A percentile compares a stretch with the other conserved stretches of the same genome.
Evolutionary conservation across 2,888 invertebrate genomes (phyloP).

Genomic region (Metellina segmentata): DNA sequence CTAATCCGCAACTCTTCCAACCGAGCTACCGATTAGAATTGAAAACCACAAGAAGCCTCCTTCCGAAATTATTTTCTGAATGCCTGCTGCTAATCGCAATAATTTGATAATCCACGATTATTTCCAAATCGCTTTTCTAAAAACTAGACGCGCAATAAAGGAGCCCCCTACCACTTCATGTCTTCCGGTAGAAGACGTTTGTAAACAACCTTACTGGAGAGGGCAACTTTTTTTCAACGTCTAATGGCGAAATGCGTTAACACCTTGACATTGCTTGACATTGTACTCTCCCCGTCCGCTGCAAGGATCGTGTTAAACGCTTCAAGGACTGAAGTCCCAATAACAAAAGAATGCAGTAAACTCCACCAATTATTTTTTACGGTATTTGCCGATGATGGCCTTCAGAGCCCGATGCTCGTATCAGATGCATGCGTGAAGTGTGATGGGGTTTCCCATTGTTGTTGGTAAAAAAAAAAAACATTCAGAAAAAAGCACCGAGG

Average conservation of each 20-base stretch:
- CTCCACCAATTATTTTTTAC: neutral
- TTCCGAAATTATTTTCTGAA: too few relatives aligned
- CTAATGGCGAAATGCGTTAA: neutral
- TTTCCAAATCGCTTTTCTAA: too few relatives aligned
- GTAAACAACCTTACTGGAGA: neutral
- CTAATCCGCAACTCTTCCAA: too few relatives aligned
- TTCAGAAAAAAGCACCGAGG: too few relatives aligned
- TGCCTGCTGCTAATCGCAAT: too few relatives aligned
- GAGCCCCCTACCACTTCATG: too few relatives aligned
- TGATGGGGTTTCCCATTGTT: neutral
- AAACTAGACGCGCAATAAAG: too few relatives aligned
- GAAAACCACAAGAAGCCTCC: too few relatives aligned
- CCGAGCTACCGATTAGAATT: too few relatives aligned
- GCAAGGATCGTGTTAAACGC: neutral
- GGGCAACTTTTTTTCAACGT: neutral
- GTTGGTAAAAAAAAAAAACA: neutral
- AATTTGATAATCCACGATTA: too few relatives aligned
- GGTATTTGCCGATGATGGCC: neutral
- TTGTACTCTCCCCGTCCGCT: neutral
- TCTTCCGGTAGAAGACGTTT: neutral
- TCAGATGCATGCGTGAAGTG: neutral
- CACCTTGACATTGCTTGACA: slow-evolving; percentile 1
- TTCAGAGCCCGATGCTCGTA: neutral
- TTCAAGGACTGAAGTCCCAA: neutral
- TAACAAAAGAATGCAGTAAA: neutral